Conservation (phyloP, 2,888 invertebrate genomes). For the Brenthis daphne region DNA sequence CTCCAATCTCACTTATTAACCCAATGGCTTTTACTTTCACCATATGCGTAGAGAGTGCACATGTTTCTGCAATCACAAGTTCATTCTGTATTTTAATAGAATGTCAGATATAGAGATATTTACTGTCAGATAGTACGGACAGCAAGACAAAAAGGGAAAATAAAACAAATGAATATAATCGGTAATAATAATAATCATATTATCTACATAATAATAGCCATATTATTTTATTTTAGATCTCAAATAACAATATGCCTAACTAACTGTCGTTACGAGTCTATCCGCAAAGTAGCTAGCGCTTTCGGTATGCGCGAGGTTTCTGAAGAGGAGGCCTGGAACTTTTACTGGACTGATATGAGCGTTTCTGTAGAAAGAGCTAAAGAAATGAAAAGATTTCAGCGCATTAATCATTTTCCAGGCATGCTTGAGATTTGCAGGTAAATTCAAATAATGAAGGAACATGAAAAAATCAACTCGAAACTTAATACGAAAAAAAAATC, state of each 20-base stretch:
- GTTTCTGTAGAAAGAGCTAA: constrained; percentile 93
- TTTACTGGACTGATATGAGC: constrained; percentile 95
- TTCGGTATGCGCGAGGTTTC: constrained; percentile 90
- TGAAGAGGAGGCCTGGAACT: constrained; percentile 93
- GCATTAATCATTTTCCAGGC: constrained; percentile 96
- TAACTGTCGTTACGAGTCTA: constrained; percentile 88
- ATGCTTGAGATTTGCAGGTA: constrained; percentile 91
- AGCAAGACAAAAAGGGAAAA: no score
- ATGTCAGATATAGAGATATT: no score
- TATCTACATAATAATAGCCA: background rate
- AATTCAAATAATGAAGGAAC: background rate
- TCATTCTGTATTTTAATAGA: no score
- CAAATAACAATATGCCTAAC: constrained; percentile 85
- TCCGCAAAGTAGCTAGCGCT: constrained; percentile 86
- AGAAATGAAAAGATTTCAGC: constrained; percentile 95
- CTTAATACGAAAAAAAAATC: background rate
- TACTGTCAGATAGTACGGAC: no score
- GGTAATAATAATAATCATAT: no score
- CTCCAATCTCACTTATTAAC: no score
- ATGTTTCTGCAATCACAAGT: no score
- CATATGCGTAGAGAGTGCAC: no score
- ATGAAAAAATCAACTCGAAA: background rate
- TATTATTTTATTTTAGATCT: constrained; percentile 53
- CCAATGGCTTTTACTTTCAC: no score
- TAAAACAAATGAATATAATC: no score